These are phyloP conservation scores for Notechis scutatus DNA, from an alignment of 2,113 vertebrate genomes.

Conservation along the genomic window DNA sequence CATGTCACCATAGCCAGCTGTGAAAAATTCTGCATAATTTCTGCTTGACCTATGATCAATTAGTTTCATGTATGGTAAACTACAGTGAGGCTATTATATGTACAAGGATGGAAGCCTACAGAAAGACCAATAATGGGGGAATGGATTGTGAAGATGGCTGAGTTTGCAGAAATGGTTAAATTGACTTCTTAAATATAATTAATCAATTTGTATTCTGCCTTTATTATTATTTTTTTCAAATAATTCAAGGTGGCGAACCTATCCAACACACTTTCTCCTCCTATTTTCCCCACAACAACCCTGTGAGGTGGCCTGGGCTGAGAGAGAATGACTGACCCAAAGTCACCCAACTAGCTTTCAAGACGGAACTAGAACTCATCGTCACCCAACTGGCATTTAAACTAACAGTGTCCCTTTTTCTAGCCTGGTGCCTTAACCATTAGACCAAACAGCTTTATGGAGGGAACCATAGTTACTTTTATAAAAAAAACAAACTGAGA, in stretches of 20 bases:
- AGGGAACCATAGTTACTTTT: not conserved
- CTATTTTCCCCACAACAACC: not conserved
- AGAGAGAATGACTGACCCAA: not conserved
- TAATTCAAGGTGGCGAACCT: no score
- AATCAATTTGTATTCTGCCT: not conserved
- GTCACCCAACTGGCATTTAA: not conserved
- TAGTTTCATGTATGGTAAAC: not conserved
- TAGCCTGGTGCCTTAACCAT: not conserved
- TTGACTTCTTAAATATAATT: not conserved
- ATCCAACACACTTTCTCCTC: no score
- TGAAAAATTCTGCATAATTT: not conserved
- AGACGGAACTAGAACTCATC: no score
- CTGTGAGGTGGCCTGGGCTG: not conserved
- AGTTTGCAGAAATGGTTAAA: not conserved
- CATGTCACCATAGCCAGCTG: not conserved
- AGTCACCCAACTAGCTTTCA: not conserved
- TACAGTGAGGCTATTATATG: not conserved
- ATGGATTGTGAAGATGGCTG: not conserved
- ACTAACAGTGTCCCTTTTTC: not conserved
- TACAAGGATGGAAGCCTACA: not conserved
- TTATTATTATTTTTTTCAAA: not conserved
- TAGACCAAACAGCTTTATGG: not conserved
- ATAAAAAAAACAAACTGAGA: not conserved
- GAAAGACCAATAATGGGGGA: not conserved
- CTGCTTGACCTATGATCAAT: not conserved